Evolutionary conservation across 2,888 invertebrate genomes (phyloP).

Genomic region (Eugnorisma glareosa): DNA sequence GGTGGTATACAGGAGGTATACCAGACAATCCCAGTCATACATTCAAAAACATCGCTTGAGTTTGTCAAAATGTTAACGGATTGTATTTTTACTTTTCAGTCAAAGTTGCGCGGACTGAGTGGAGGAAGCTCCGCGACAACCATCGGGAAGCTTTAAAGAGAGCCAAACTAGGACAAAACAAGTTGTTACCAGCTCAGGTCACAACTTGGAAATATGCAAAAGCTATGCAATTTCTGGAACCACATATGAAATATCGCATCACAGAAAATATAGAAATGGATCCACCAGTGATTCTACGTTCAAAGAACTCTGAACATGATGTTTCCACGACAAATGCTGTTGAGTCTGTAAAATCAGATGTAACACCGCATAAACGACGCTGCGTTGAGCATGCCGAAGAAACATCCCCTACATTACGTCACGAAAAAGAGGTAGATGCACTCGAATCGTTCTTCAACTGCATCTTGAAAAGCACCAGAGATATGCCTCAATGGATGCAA

Average conservation of each 20-base stretch:
- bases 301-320: constrained; percentile 77
- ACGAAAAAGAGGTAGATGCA: constrained; percentile 76
- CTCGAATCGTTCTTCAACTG: constrained; percentile 85
- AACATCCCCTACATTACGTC: constrained; percentile 46
- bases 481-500: constrained; percentile 87
- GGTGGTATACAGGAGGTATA: too few species aligned
- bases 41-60: background rate
- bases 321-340: constrained; percentile 76
- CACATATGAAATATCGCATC: constrained; percentile 87
- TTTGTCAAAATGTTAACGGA: background rate
- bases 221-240: constrained; percentile 87
- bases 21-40: background rate
- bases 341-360: constrained; percentile 64
- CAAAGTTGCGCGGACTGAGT: constrained; percentile 84
- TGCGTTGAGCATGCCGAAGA: constrained; percentile 68
- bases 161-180: constrained; percentile 86
- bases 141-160: constrained; percentile 86
- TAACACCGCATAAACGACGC: constrained; percentile 71
- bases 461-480: constrained; percentile 82
- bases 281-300: constrained; percentile 60
- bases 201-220: constrained; percentile 89
- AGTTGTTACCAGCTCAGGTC: constrained; percentile 85
- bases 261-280: constrained; percentile 86
- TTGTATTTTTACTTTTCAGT: constrained; percentile 74
- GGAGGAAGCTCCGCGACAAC: constrained; percentile 86